Evolutionary conservation across 1,140 invertebrate genomes (phyloP), one percentile per base, ranked within the genome.

Genomic region (Diachasmimorpha longicaudata): DNA sequence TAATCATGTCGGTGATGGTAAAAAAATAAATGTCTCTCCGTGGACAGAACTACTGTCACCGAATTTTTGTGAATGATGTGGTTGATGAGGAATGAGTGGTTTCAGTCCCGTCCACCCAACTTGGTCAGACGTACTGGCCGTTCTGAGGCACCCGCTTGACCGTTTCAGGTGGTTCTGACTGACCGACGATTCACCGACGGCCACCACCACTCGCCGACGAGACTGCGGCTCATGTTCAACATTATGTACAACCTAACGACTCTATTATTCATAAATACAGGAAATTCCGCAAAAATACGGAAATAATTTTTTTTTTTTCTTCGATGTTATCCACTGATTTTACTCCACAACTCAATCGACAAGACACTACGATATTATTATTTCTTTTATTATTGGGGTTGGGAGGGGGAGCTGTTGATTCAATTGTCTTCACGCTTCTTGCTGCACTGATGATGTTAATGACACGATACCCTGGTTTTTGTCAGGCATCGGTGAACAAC

Each of bases 191-290:
- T 52, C 58, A 63, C 58, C 58, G 58, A 63, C 74, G 63, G 58
- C 72, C 19, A 75, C 67, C 55, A 48, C 74, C 74, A 75, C 46
- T 72, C 74, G 74, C 46, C 74, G 68, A 75, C 67, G 55, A 70
- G 36, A 75, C 74, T 75, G 74, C 58, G 73, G 70, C 46, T 75
- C 68, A 44, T 21, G 39, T 39, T 36, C n/a, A 31, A 10, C 66
- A 23, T 46, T 16, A 52, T 52, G 14, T 25, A 63, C 19, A 25
- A 23, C 58, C 19, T 63, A 63, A 63, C 23, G 5, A 63, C 23
- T 63, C 19, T 25, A 63, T 63, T 42, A 42, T 42, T 42, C 39
- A 42, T 10, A 10, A 42, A 42, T 42, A 1, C 39, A 42, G 9
- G 9, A 42, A 42, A 42, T 42, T 42, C 31, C 31, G 6, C 9